Base-by-base conservation (phyloP, 2,888 invertebrate genomes). In the Agrochola lota region DNA sequence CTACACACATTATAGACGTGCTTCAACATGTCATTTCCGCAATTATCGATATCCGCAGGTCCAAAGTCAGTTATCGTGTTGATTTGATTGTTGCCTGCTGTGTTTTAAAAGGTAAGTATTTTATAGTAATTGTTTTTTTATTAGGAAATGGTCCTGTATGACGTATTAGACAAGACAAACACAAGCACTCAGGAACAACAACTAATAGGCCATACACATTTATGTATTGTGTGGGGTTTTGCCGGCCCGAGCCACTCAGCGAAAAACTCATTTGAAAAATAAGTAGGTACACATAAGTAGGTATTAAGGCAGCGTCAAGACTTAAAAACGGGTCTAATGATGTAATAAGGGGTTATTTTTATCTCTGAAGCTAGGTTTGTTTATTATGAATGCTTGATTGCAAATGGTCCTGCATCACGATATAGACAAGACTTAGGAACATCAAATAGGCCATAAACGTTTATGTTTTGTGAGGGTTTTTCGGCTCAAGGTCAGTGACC, bases 1-100 rank as follows among this genome's bases (percentile, higher is more conserved):
- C 46, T 30, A 69, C 57, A 71, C 60, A 77, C 62, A 78, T 78
- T 62, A 74, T 46, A 52, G 59, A 49, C 26, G 17, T 55, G 49
- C 46, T 49, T n/a, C 69, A 71, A 74, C 71, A 70, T 78, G 78
- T 26, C 23, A 74, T 78, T 85, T 64, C 63, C 20, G 12, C 40
- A 72, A 46, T 23, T 73, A 78, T 72, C 69, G 77, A 12, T 66
- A 57, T 43, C 30, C 20, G 8, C 30, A 43, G 55, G 23, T 52
- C 52, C 20, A 20, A 20, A 2, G 59, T 84, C 67, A 68, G 79
- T 71, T 15, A 62, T 26, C 35, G 70, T 52, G 26, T 69, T 26
- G 23, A 23, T 67, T 43, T 72, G 70, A 66, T 66, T 66, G 40
- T 9, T 23, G 63, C 49, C 23, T 30, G 49, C 17, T 62, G 55